Conservation (phyloP, 2,888 invertebrate genomes). For the Tenthredo notha region DNA sequence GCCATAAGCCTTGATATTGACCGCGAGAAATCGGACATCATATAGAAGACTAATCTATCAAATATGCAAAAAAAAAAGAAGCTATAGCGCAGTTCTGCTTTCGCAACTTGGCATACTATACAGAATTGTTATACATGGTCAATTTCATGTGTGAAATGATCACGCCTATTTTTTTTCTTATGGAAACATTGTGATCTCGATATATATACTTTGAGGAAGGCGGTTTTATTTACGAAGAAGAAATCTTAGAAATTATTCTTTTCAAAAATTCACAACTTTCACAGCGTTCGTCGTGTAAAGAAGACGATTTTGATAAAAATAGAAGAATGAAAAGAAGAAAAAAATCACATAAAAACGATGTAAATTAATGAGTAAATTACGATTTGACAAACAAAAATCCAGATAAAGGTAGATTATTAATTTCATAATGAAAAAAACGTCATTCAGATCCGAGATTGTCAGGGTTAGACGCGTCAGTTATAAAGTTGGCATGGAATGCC, state of each 20-base stretch:
- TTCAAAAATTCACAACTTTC: not conserved
- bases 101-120: constrained; percentile 20
- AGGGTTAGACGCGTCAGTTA: not conserved
- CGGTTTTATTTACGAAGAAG: not conserved
- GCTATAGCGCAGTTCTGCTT: constrained; percentile 34
- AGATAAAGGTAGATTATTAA: not conserved
- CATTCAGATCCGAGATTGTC: not conserved
- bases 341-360: not conserved
- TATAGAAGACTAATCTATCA: constrained; percentile 22
- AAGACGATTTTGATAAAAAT: not conserved
- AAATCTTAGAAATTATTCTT: not conserved
- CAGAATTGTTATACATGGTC: not conserved
- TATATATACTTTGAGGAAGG: not conserved
- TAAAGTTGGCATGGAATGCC: not conserved
- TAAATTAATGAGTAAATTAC: not conserved
- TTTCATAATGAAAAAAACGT: not conserved
- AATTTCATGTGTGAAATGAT: not conserved
- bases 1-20: constrained; percentile 46
- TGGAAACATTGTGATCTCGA: not conserved
- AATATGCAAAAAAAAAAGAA: constrained; percentile 23
- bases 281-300: not conserved
- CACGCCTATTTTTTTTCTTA: not conserved
- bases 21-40: constrained; percentile 42
- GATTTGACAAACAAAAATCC: not conserved
- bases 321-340: not conserved